Evolutionary conservation across 1,140 invertebrate species (phyloP).

Genomic region (Drosophila pallidifrons): DNA sequence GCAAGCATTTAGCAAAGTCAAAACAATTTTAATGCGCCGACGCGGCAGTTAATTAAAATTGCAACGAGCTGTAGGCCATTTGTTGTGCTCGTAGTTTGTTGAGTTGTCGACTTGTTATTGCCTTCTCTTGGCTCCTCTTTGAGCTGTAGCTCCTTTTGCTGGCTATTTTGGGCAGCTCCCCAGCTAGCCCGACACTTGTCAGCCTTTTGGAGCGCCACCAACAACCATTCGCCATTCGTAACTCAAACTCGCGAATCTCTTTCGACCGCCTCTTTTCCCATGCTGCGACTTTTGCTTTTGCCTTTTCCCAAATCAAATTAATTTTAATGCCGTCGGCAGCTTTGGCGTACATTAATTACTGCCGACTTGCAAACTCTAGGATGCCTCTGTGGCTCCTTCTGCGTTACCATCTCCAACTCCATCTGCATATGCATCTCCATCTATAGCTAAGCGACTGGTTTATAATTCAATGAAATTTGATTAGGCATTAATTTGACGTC

Average conservation of each 20-base stretch:
- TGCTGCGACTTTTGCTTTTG: slow-evolving; percentile 10
- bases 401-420: background rate
- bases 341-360: slow-evolving; percentile 65
- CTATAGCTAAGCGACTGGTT: slow-evolving; percentile 57
- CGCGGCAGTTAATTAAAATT: slow-evolving; percentile 82
- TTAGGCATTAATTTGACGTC: slow-evolving; percentile 81
- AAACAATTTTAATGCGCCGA: slow-evolving; percentile 82
- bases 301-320: slow-evolving; percentile 61
- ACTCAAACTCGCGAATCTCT: slow-evolving; percentile 1
- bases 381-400: slow-evolving; percentile 6
- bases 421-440: slow-evolving; percentile 28
- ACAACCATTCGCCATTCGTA: slow-evolving; percentile 1
- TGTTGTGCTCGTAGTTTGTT: slow-evolving; percentile 25
- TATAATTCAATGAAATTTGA: slow-evolving; percentile 84
- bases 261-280: slow-evolving; percentile 6
- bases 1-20: slow-evolving; percentile 83
- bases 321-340: slow-evolving; percentile 62
- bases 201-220: slow-evolving; percentile 46
- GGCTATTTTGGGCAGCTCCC: slow-evolving; percentile 24
- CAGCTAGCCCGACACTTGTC: slow-evolving; percentile 43
- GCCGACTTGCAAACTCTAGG: slow-evolving; percentile 18
- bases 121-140: slow-evolving; percentile 1
- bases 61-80: slow-evolving; percentile 70
- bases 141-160: slow-evolving; percentile 11
- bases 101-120: slow-evolving; percentile 9